Evolutionary conservation across 2,113 vertebrate species (phyloP).

Genomic region (Ceyx margarethae): DNA sequence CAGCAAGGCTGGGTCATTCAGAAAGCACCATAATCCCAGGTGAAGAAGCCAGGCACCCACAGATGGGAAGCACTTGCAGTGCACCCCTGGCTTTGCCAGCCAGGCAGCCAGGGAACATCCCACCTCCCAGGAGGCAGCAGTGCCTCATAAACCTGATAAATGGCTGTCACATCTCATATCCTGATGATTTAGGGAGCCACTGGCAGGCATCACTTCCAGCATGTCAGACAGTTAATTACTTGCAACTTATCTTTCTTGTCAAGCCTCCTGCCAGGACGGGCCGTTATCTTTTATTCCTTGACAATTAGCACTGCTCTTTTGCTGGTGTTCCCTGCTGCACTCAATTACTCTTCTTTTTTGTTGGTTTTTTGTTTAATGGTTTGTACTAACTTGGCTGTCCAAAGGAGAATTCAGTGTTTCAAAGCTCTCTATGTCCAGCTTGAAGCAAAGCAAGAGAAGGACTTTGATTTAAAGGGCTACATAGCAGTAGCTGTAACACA

Average conservation of each 20-base stretch:
- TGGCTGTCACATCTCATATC: conserved; percentile 37
- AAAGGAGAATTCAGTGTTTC: conserved; percentile 2
- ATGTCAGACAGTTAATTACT: conserved; percentile 68
- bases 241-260: conserved; percentile 74
- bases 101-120: background rate
- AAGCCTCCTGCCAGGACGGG: conserved; percentile 67
- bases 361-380: background rate
- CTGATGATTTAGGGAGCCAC: conserved; percentile 61
- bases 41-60: background rate
- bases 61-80: background rate
- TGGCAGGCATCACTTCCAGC: conserved; percentile 64
- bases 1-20: background rate
- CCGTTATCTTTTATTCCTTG: conserved; percentile 65
- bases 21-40: background rate
- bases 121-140: conserved; percentile 21
- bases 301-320: conserved; percentile 50
- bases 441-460: background rate
- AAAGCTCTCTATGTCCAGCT: background rate
- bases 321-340: background rate
- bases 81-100: background rate
- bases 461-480: background rate
- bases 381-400: background rate
- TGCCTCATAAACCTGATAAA: conserved; percentile 61
- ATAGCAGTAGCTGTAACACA: background rate
- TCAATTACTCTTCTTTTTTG: background rate